Evolutionary conservation across 2,797 vertebrate species (phyloP).

Genomic region (Cephalopachus bancanus): DNA sequence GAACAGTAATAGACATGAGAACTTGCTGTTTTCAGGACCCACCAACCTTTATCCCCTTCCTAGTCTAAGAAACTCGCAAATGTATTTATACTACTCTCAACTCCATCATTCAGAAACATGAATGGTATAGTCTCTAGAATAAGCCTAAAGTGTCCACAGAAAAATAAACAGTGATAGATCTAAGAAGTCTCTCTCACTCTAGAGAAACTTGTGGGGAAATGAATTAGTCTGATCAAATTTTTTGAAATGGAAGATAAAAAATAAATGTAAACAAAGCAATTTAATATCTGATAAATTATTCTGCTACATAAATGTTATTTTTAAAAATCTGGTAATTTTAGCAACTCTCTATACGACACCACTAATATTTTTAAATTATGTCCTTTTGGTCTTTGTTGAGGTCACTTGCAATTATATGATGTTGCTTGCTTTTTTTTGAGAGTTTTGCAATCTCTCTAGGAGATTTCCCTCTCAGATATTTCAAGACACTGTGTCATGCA

Average conservation of each 20-base stretch:
- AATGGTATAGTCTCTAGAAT: neutral
- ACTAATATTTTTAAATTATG: constrained; percentile 55
- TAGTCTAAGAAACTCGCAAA: neutral
- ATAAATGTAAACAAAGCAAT: neutral
- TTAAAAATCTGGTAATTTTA: neutral
- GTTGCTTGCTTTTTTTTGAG: neutral
- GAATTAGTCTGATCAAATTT: neutral
- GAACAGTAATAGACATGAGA: neutral
- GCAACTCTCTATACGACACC: neutral
- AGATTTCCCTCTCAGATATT: constrained; percentile 74
- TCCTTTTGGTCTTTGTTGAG: constrained; percentile 16
- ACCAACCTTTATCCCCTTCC: neutral
- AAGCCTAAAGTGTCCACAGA: neutral
- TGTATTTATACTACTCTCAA: neutral
- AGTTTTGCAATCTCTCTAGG: constrained; percentile 27
- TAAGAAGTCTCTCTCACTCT: neutral
- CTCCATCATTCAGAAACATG: neutral
- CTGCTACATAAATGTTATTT: neutral
- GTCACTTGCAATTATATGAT: constrained; percentile 31
- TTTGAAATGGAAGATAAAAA: constrained; percentile 1
- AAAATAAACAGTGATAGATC: neutral
- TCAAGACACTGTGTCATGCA: constrained; percentile 47
- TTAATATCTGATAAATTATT: constrained; percentile 43
- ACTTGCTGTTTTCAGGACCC: neutral
- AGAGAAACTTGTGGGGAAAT: constrained; percentile 14